Evolutionary conservation across 23 tunicate species (phyloP), one percentile per base, ranked within the genome.

Genomic region (Ascidia mentula): DNA sequence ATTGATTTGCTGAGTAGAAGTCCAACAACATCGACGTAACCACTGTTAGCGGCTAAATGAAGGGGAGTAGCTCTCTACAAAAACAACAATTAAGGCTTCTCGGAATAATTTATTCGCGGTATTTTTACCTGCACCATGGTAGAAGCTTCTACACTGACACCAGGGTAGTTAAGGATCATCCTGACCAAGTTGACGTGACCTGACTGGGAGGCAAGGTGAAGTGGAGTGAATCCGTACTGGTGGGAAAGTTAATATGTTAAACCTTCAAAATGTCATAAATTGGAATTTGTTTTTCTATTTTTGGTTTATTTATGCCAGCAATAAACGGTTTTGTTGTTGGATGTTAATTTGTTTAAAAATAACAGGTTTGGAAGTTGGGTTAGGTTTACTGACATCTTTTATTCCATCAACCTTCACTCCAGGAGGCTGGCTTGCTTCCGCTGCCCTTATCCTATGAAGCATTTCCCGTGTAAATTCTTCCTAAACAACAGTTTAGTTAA

Each of bases 141-240:
- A 1, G 71, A 76, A 15, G 84, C 79, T 24, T 82, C 82, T 24
- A 93, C 98, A 39, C 84, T 80, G 18, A 93, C 98, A 18, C 89
- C 90, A 7, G 93, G 93, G 45, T 90, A 88, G 77, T 93, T 93
- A 17, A 93, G 84, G 30, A 93, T 93, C 98, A 93, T 88, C 32
- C 98, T 85, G 28, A 93, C 98, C 73, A 93, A 70, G 59, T 85
- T 93, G 18, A 93, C 98, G 76, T 93, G 98, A 40, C 98, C 98
- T 32, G 93, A 93, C n/a, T 81, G 90, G 4, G 98, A 85, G n/a
- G 98, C 98, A 36, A 93, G 69, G 60, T 93, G 98, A 34, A 93
- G 81, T 1, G 98, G 98, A 32, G 98, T 93, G 45, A 87, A 93
- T 5, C 92, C 93, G 53, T 77, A 77, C 98, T 93, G 77, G n/a